Conservation (phyloP, 2,888 invertebrate species). For the Drosophila gaucha region DNA sequence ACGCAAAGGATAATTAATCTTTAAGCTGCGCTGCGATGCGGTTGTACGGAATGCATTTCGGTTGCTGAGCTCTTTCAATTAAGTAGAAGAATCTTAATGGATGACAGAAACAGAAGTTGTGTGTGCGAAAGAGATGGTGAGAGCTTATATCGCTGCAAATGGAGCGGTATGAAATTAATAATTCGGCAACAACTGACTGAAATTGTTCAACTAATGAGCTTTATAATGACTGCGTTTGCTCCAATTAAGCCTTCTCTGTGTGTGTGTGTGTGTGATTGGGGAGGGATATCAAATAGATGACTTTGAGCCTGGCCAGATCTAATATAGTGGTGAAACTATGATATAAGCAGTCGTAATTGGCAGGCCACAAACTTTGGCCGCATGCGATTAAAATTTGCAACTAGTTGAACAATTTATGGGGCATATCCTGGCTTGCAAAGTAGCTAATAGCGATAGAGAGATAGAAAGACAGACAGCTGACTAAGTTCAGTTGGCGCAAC, state of each 20-base stretch:
- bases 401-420: conserved; percentile 36
- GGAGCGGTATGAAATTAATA: background rate
- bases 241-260: conserved; percentile 2
- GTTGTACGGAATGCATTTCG: conserved; percentile 3
- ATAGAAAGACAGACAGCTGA: conserved; percentile 9
- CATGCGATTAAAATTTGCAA: conserved; percentile 29
- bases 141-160: background rate
- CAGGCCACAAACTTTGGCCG: conserved; percentile 4
- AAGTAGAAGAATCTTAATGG: conserved; percentile 14
- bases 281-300: too few relatives aligned
- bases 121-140: background rate
- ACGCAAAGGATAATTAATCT: conserved; percentile 65
- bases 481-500: conserved; percentile 54
- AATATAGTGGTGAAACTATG: too few relatives aligned
- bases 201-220: conserved; percentile 27
- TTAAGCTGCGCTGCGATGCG: conserved; percentile 36
- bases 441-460: conserved; percentile 19
- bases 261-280: background rate
- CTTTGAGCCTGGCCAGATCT: too few relatives aligned
- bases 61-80: conserved; percentile 58
- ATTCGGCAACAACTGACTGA: conserved; percentile 3
- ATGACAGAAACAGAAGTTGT: background rate
- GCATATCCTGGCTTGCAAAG: conserved; percentile 38
- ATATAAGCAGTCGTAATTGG: conserved; percentile 4
- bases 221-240: conserved; percentile 21